A percentile compares a stretch with the other conserved stretches of the same genome.
phyloP scores from a whole-genome alignment of 1,140 invertebrate species.

The Drosophila lini region DNA sequence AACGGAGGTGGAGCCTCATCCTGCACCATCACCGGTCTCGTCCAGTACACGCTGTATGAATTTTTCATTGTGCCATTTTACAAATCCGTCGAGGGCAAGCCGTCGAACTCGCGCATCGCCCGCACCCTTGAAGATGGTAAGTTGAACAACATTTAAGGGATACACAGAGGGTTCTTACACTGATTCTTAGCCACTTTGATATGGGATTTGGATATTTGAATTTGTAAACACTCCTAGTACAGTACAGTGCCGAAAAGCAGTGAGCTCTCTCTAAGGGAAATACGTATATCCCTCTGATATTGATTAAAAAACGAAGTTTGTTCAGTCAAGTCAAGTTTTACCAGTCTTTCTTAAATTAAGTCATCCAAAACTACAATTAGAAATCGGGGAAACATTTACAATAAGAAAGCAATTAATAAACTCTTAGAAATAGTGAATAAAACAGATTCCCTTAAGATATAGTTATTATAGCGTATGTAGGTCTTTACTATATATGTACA shows the following conservation, averaged over 20 bases:
- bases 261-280: background rate
- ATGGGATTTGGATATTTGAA: constrained; percentile 53
- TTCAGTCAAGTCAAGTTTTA: too few species aligned
- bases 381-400: too few species aligned
- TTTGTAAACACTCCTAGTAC: constrained; percentile 20
- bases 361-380: too few species aligned
- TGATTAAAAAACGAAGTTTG: too few species aligned
- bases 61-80: constrained; percentile 92
- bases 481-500: background rate
- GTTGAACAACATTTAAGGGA: constrained; percentile 59
- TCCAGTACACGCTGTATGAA: constrained; percentile 90
- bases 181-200: constrained; percentile 42
- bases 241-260: constrained; percentile 17
- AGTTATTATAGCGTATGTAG: too few species aligned
- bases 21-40: constrained; percentile 88
- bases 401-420: too few species aligned
- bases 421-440: too few species aligned
- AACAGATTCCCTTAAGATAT: too few species aligned
- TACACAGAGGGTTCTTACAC: constrained; percentile 19
- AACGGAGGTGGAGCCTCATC: constrained; percentile 88
- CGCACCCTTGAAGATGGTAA: constrained; percentile 91
- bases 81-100: constrained; percentile 90
- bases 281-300: too few species aligned
- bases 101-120: constrained; percentile 89
- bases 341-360: too few species aligned